A percentile compares a stretch with the other conserved stretches of the same genome.
Evolutionary conservation across 1,140 invertebrate genomes (phyloP).

Genomic region (Lucilia sericata): DNA sequence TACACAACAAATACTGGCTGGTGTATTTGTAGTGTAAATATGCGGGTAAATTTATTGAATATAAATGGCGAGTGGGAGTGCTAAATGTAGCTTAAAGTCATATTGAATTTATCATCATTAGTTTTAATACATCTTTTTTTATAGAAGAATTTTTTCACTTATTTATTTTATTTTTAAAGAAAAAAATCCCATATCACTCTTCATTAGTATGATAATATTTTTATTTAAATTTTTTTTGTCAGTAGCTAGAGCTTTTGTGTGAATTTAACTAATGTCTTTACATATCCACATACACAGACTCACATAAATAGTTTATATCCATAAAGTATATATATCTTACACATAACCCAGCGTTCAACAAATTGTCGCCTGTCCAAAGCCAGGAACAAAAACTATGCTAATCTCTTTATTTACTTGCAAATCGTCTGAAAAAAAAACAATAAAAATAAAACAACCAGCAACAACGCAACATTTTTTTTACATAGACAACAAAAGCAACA

Average conservation of each 20-base stretch:
- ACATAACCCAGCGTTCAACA: constrained; percentile 7
- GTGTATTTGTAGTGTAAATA: no score
- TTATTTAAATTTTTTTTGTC: background rate
- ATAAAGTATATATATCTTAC: background rate
- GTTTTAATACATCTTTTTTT: background rate
- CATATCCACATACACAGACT: background rate
- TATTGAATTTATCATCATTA: constrained; percentile 34
- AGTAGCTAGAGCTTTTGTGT: background rate
- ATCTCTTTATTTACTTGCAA: constrained; percentile 40
- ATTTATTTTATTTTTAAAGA: no score
- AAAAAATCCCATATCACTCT: constrained; percentile 34
- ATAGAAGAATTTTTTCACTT: no score
- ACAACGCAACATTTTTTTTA: background rate
- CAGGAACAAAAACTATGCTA: constrained; percentile 3
- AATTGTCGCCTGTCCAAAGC: constrained; percentile 5
- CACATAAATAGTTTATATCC: background rate
- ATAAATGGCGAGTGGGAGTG: background rate
- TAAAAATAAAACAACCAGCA: background rate
- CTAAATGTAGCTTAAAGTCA: background rate
- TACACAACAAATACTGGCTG: no score
- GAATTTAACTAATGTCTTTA: background rate
- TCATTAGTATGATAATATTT: constrained; percentile 18
- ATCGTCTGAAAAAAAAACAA: constrained; percentile 33
- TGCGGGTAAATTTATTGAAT: no score
- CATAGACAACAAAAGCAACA: background rate